Evolutionary conservation across 1,140 invertebrate species (phyloP).

Genomic region (Coelopa frigida): DNA sequence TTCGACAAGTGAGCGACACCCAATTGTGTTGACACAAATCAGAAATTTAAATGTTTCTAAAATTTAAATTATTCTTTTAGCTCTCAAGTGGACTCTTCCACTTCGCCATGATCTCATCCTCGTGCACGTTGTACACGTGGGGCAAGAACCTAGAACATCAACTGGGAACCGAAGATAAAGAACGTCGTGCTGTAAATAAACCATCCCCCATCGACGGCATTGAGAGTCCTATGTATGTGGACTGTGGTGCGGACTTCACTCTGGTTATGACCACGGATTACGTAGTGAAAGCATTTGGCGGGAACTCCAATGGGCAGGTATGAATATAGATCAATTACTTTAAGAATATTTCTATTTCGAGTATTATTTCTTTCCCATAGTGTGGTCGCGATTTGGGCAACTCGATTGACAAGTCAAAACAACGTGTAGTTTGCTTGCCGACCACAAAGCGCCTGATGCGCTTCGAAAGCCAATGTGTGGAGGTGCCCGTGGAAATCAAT

Average conservation of each 20-base stretch:
- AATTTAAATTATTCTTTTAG: conserved; percentile 25
- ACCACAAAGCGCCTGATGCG: conserved; percentile 41
- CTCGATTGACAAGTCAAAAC: conserved; percentile 31
- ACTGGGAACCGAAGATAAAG: conserved; percentile 52
- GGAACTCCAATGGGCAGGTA: conserved; percentile 54
- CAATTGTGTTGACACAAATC: background rate
- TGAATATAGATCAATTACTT: background rate
- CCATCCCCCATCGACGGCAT: conserved; percentile 41
- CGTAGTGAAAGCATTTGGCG: conserved; percentile 56
- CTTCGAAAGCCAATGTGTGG: conserved; percentile 38
- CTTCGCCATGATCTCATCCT: conserved; percentile 52
- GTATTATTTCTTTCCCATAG: conserved; percentile 9
- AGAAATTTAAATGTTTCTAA: no score
- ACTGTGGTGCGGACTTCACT: conserved; percentile 55
- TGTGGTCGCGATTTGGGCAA: conserved; percentile 38
- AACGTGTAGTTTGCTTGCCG: conserved; percentile 36
- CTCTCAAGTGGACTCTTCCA: conserved; percentile 58
- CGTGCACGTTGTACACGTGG: conserved; percentile 58
- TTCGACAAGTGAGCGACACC: conserved; percentile 47
- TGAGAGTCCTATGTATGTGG: conserved; percentile 45
- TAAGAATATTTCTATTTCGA: conserved; percentile 2
- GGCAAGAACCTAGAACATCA: conserved; percentile 62
- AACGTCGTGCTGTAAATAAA: conserved; percentile 44
- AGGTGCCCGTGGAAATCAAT: conserved; percentile 37
- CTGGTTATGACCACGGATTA: conserved; percentile 51